Conservation (phyloP, 92 coral and sea anemone genomes). For the Porites divaricata region DNA sequence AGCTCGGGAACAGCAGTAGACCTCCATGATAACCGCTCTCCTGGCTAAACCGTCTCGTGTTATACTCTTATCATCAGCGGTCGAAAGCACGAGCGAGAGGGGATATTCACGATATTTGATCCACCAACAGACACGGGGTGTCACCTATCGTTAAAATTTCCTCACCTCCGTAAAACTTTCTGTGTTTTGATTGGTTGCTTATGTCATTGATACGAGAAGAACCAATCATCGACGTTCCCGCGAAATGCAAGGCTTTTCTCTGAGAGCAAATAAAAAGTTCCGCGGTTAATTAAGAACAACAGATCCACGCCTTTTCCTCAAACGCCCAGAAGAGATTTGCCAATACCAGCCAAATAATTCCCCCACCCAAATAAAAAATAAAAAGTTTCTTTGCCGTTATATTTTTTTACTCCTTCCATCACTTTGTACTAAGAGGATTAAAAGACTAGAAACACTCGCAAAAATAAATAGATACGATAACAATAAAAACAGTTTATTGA, state of each 20-base stretch:
- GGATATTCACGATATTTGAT: constrained; percentile 32
- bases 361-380: neutral
- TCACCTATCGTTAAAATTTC: constrained; percentile 12
- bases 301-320: constrained; percentile 70
- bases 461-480: too few relatives aligned
- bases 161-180: constrained; percentile 32
- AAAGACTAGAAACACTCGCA: neutral
- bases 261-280: constrained; percentile 60
- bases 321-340: constrained; percentile 46
- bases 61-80: constrained; percentile 24
- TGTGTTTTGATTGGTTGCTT: constrained; percentile 65
- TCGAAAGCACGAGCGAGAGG: constrained; percentile 13
- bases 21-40: constrained; percentile 28
- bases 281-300: constrained; percentile 25
- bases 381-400: neutral
- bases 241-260: constrained; percentile 89
- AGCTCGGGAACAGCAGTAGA: constrained; percentile 27
- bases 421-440: constrained; percentile 37
- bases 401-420: neutral
- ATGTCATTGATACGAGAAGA: neutral
- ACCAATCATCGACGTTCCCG: constrained; percentile 66
- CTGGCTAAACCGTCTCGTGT: constrained; percentile 15
- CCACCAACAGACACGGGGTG: neutral
- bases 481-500: neutral
- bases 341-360: constrained; percentile 2